Evolutionary conservation across 2,888 invertebrate species (phyloP).

Genomic region (Nemoura dubitans): DNA sequence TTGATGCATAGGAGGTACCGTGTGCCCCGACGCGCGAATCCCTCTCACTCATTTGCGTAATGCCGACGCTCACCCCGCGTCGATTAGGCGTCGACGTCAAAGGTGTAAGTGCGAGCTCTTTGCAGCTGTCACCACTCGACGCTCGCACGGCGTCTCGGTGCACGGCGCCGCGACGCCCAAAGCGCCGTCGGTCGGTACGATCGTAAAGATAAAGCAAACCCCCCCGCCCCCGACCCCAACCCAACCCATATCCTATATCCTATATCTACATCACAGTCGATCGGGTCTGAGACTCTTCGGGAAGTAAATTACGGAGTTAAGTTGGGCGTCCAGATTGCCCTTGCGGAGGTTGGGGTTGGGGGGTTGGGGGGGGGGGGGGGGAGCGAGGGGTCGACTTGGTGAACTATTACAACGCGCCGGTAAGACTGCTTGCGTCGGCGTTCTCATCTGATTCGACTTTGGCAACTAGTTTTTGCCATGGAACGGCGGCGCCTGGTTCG

Average conservation of each 20-base stretch:
- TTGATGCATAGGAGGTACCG: too few species aligned
- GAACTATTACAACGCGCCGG: conserved; percentile 8
- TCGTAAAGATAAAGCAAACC: neutral
- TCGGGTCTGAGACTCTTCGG: neutral
- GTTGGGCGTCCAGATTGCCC: neutral
- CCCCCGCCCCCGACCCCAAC: too few species aligned
- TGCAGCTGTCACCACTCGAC: neutral
- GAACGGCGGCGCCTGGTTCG: neutral
- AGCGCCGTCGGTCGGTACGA: neutral
- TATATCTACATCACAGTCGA: neutral
- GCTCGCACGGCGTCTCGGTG: neutral
- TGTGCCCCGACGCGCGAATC: neutral
- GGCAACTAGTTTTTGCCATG: neutral
- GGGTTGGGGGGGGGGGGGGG: conserved; percentile 14
- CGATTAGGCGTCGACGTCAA: neutral
- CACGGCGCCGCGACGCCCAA: neutral
- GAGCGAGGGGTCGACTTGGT: neutral
- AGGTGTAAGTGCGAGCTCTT: neutral
- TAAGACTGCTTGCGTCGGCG: conserved; percentile 27
- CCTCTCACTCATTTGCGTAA: neutral
- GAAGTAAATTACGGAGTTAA: neutral
- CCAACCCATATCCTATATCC: too few species aligned
- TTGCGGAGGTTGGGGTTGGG: neutral
- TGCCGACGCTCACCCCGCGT: neutral
- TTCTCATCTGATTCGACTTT: conserved; percentile 24